Percentiles rank a stretch among this genome's conserved stretches.
phyloP scores from a whole-genome alignment of 2,888 invertebrate genomes.

The Automeris io region DNA sequence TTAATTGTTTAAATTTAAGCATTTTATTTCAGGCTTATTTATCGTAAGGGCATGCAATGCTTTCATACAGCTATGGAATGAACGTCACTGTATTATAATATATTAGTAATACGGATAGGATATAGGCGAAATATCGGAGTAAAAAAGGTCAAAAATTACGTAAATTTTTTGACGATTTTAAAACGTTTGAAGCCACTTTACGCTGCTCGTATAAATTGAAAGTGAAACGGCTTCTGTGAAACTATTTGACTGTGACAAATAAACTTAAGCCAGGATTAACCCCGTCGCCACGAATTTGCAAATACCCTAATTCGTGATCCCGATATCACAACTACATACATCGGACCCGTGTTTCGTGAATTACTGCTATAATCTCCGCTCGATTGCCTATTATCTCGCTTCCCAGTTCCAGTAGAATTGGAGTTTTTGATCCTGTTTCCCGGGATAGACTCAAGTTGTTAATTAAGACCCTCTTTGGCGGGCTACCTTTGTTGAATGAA shows the following conservation, averaged over 20 bases:
- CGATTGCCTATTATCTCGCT: slow-evolving; percentile 34
- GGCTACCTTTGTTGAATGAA: slow-evolving; percentile 24
- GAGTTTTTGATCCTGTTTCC: slow-evolving; percentile 42
- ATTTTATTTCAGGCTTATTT: too few relatives aligned
- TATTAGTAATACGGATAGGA: not conserved
- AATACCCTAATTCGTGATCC: slow-evolving; percentile 24
- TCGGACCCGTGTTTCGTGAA: slow-evolving; percentile 17
- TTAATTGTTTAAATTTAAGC: too few relatives aligned
- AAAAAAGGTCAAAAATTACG: too few relatives aligned
- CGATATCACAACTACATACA: slow-evolving; percentile 15
- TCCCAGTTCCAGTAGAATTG: slow-evolving; percentile 31
- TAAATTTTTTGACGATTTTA: too few relatives aligned
- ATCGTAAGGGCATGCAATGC: too few relatives aligned
- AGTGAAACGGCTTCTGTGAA: slow-evolving; percentile 16
- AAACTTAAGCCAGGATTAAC: slow-evolving; percentile 11
- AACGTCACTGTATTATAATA: too few relatives aligned
- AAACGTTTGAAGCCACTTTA: too few relatives aligned
- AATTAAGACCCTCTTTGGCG: slow-evolving; percentile 25
- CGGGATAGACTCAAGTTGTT: slow-evolving; percentile 28
- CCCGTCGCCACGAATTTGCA: slow-evolving; percentile 18
- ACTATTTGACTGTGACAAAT: slow-evolving; percentile 9
- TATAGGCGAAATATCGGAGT: not conserved
- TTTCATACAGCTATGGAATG: too few relatives aligned
- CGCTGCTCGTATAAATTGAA: slow-evolving; percentile 18
- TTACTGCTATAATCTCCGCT: slow-evolving; percentile 30